A percentile compares a stretch with the other conserved stretches of the same genome.
These are phyloP conservation scores for Grallaria varia DNA, from an alignment of 2,113 vertebrate genomes.

Conservation along the genomic window DNA sequence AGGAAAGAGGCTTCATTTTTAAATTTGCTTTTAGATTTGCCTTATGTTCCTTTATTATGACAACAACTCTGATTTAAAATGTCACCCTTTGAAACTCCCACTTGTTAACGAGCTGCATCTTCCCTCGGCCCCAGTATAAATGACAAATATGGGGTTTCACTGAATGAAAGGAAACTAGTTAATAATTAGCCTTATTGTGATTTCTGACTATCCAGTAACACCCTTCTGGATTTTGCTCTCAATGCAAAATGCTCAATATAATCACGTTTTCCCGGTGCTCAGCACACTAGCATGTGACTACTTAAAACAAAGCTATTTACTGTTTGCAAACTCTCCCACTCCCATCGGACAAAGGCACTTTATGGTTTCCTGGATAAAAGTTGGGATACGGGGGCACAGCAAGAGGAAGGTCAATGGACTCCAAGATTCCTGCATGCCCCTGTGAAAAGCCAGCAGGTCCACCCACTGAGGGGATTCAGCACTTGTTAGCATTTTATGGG, in stretches of 20 bases:
- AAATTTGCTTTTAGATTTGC: background rate
- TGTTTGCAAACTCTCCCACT: background rate
- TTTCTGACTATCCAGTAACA: background rate
- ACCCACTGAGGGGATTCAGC: background rate
- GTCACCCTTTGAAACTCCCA: background rate
- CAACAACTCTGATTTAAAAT: background rate
- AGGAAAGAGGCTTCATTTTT: background rate
- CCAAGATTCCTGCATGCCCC: background rate
- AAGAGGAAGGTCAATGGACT: background rate
- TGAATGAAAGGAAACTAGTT: background rate
- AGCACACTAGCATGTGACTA: background rate
- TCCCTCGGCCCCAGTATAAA: background rate
- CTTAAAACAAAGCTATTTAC: background rate
- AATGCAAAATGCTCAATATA: background rate
- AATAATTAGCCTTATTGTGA: background rate
- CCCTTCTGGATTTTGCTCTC: background rate
- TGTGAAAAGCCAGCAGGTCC: background rate
- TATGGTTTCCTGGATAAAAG: background rate
- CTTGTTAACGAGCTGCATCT: constrained; percentile 7
- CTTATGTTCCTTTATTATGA: background rate
- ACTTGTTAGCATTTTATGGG: background rate
- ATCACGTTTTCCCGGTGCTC: background rate
- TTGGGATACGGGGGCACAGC: fast-evolving
- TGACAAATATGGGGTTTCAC: background rate
- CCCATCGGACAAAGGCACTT: background rate